Evolutionary conservation across 2,797 vertebrate genomes (phyloP).

Genomic region (Allobates femoralis): DNA sequence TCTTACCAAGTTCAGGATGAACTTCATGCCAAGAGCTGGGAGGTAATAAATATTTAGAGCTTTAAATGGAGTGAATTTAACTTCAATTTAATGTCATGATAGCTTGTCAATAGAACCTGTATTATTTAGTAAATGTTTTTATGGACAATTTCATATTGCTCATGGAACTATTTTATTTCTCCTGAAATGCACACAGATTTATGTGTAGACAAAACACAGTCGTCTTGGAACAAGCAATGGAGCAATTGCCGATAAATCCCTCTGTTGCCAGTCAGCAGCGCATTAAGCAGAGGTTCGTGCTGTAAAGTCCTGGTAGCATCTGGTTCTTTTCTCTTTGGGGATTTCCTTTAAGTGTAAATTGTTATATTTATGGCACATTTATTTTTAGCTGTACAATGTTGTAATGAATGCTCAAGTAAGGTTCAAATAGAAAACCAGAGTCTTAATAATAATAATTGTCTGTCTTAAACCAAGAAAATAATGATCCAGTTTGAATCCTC

Average conservation of each 20-base stretch:
- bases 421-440: background rate
- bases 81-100: constrained; percentile 11
- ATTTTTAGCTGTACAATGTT: constrained; percentile 3
- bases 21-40: background rate
- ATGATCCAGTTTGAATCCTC: background rate
- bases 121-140: constrained; percentile 37
- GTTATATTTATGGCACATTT: constrained; percentile 36
- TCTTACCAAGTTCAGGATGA: background rate
- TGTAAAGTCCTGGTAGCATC: background rate
- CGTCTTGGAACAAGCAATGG: background rate
- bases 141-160: constrained; percentile 12
- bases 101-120: background rate
- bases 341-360: constrained; percentile 19
- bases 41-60: constrained; percentile 28
- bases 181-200: constrained; percentile 1
- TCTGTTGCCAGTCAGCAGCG: constrained; percentile 22
- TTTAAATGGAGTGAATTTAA: constrained; percentile 4
- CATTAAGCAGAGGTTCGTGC: constrained; percentile 9
- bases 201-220: constrained; percentile 2
- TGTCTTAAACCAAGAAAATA: background rate
- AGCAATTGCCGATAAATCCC: constrained; percentile 27
- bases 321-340: constrained; percentile 6
- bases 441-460: too few relatives aligned
- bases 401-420: background rate
- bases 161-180: constrained; percentile 3